These are phyloP conservation scores for Amorpha juglandis DNA, from an alignment of 2,888 invertebrate species.

Conservation along the genomic window DNA sequence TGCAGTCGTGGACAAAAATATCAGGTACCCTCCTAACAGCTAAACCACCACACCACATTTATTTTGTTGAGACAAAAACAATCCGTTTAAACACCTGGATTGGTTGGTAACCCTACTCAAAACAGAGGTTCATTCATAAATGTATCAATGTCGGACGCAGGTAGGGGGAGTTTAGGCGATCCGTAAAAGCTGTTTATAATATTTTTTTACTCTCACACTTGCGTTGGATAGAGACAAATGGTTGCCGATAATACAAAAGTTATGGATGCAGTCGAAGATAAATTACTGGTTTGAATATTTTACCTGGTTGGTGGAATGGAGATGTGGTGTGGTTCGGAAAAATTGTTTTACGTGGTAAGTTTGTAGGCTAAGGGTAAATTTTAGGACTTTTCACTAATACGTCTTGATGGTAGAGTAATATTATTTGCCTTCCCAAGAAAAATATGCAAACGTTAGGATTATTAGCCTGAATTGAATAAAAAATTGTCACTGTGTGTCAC, in stretches of 20 bases:
- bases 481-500: no score
- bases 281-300: neutral
- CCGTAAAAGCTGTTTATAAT: constrained; percentile 11
- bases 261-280: neutral
- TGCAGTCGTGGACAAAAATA: no score
- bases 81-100: neutral
- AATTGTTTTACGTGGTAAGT: no score
- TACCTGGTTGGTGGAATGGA: neutral
- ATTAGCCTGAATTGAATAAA: no score
- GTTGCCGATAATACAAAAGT: neutral
- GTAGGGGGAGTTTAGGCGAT: constrained; percentile 1
- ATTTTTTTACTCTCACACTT: constrained; percentile 7
- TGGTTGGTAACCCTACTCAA: constrained; percentile 6
- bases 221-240: constrained; percentile 2
- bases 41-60: no score
- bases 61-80: neutral
- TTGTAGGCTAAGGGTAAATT: no score
- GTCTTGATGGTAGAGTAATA: no score
- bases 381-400: no score
- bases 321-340: no score
- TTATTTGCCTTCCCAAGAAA: no score
- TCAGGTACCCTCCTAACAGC: no score
- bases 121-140: constrained; percentile 19
- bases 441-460: no score
- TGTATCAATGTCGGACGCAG: constrained; percentile 19